Conservation (phyloP, 2,113 vertebrate species). For the Sturnus vulgaris region DNA sequence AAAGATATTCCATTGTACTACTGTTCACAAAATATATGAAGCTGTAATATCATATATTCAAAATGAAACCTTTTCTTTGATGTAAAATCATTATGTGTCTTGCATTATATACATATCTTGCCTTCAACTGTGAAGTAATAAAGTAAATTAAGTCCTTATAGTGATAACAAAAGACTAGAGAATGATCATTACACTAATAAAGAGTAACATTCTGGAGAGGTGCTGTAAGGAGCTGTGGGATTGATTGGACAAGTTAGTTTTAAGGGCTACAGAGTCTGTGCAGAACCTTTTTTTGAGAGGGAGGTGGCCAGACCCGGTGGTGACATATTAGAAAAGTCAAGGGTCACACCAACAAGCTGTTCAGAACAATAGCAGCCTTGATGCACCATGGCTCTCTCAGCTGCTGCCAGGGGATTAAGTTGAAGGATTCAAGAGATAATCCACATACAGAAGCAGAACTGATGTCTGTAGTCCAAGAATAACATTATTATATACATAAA, state of each 20-base stretch:
- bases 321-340: neutral
- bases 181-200: neutral
- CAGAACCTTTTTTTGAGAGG: neutral
- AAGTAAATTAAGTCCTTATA: neutral
- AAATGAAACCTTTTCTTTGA: neutral
- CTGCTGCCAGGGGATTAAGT: neutral
- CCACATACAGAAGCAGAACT: neutral
- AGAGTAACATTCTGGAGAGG: neutral
- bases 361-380: neutral
- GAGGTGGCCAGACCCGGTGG: neutral
- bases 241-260: neutral
- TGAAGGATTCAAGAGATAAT: slow-evolving; percentile 14
- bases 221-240: neutral
- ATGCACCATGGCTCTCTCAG: neutral
- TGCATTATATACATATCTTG: neutral
- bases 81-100: neutral
- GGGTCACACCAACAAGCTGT: neutral
- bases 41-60: neutral
- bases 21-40: neutral
- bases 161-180: neutral
- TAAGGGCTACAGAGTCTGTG: neutral
- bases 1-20: neutral
- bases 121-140: neutral
- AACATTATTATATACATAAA: neutral
- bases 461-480: neutral